Base-by-base conservation (phyloP, 37 sponge, comb jelly and placozoan species). In the Halisarca cf. caerulea region DNA sequence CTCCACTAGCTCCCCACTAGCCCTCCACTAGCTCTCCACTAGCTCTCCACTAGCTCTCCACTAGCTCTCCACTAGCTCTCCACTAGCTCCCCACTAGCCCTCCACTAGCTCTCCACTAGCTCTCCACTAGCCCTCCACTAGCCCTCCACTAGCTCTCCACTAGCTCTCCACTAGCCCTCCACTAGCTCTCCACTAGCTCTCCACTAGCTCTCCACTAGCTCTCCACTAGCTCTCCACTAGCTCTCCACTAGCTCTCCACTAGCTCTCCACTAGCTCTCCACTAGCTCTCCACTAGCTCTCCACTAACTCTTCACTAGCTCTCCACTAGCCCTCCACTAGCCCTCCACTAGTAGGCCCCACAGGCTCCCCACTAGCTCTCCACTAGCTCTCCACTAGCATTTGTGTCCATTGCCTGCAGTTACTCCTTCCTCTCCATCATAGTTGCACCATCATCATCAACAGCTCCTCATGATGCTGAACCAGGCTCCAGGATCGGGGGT, bases 61-160 rank as follows among this genome's bases (percentile, higher is more conserved):
- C n/a, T n/a, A n/a, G n/a, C 61, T 51, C 38, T 59, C 81, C 81
- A 20, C 62, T 61, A n/a, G n/a, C 61, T 58, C 38, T 40, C 34
- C 81, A 0, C 2, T 17, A 11, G 5, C 81, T 11, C 62, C 2
- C 83, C 69, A n/a, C n/a, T n/a, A n/a, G n/a, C n/a, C n/a, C n/a
- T n/a, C n/a, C n/a, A n/a, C n/a, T n/a, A n/a, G n/a, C n/a, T 30
- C 51, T 42, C 83, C 83, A 2, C 47, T 32, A 14, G 0, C 83
- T 27, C 45, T 24, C 28, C 53, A 39, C 78, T 53, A 2, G 21
- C 78, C 43, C 78, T 43, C 78, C 78, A 39, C 43, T 28, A 35
- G 44, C n/a, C 55, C 59, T 28, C 53, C 71, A 21, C 20, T 44
- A 6, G 55, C 83, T 44, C 59, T 20, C 55, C 7, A 7, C 28